Conservation (phyloP, 1,140 invertebrate genomes). For the Drosophila erecta region DNA sequence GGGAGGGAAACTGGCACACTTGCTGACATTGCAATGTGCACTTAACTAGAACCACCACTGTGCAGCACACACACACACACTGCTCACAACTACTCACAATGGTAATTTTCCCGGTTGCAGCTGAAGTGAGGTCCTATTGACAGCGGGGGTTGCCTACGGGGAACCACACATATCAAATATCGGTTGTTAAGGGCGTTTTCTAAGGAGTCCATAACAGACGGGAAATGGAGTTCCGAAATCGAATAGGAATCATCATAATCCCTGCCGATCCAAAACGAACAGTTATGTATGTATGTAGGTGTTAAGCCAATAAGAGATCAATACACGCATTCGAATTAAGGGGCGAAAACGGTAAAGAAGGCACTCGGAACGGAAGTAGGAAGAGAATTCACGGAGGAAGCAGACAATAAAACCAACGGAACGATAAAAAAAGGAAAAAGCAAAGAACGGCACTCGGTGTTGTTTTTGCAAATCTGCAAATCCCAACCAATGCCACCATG, state of each 20-base stretch:
- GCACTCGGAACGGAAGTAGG: slow-evolving; percentile 40
- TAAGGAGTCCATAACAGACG: slow-evolving; percentile 49
- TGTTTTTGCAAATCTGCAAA: slow-evolving; percentile 54
- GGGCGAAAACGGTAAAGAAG: slow-evolving; percentile 7
- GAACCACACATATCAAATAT: slow-evolving; percentile 46
- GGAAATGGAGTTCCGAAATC: slow-evolving; percentile 32
- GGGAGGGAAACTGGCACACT: slow-evolving; percentile 42
- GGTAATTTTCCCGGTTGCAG: slow-evolving; percentile 40
- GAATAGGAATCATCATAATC: background rate
- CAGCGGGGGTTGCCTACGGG: slow-evolving; percentile 17
- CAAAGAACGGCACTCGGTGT: slow-evolving; percentile 9
- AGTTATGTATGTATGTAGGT: background rate
- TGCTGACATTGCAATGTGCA: slow-evolving; percentile 44
- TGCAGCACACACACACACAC: slow-evolving; percentile 6
- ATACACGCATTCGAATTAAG: slow-evolving; percentile 10
- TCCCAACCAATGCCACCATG: slow-evolving; percentile 13
- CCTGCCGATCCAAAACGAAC: slow-evolving; percentile 22
- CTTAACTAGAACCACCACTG: slow-evolving; percentile 51
- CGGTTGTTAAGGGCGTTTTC: slow-evolving; percentile 77
- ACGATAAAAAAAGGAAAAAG: slow-evolving; percentile 4
- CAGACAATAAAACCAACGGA: slow-evolving; percentile 11
- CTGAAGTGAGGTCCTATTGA: slow-evolving; percentile 29
- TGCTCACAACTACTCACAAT: slow-evolving; percentile 23
- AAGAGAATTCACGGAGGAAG: slow-evolving; percentile 12
- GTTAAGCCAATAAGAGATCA: slow-evolving; percentile 18